Base-by-base conservation (phyloP, 2,888 invertebrate species). In the Nineta flava region DNA sequence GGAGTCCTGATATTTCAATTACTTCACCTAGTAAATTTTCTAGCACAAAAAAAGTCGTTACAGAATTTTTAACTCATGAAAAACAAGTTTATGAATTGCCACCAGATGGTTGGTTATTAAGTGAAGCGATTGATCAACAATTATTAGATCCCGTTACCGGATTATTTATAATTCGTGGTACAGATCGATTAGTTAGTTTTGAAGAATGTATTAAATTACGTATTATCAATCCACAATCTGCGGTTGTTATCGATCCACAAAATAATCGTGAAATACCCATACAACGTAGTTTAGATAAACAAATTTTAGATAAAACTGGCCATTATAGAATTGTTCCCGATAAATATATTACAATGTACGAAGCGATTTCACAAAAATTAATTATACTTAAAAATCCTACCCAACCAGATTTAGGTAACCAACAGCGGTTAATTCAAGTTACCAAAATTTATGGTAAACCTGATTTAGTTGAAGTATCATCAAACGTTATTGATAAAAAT, bases 191-290 rank as follows among this genome's bases (percentile, higher is more conserved):
- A 49, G 79, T 91, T 43, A 83, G 85, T 52, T 83, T 95, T 56
- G 82, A 87, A 63, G 93, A 94, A 65, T 90, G 94, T 57, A 73
- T 96, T 42, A 81, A 82, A 58, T 73, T 90, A 52, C 81, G 86
- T 61, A 81, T 96, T 19, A 84, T 96, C 44, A 85, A 93, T 66
- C 77, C 85, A 13, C 73, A 81, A 54, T 93, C 92, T 0, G 90
- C 87, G 12, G 68, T 78, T 48, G 88, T 94, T 1, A 66, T 88
- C 26, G 90, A 94, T 64, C 82, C 86, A 2, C 76, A 73, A 55
- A 79, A 77, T 51, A 78, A 77, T 48, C 78, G 83, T 60, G 77
- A 79, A 61, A 65, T 86, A 15, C 71, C 82, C 3, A 64, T 92
- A 12, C 62, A 72, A 6, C 76, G 81, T 58, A 87, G 88, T 50